Evolutionary conservation across 2,113 vertebrate genomes (phyloP), one percentile per base, ranked within the genome.

Genomic region (Oncorhynchus keta): DNA sequence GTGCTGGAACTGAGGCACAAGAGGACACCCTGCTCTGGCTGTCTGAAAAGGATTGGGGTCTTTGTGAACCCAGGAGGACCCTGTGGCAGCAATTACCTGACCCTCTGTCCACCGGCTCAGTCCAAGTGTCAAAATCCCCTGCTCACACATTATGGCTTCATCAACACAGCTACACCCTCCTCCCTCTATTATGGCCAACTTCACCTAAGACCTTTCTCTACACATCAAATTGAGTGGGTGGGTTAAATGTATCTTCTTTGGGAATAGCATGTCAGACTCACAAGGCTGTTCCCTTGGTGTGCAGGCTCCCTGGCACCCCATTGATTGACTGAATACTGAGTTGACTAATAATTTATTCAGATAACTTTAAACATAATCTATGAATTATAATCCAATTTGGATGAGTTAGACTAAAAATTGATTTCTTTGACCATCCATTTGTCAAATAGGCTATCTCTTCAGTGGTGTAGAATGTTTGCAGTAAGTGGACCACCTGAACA

Each of bases 401-500:
- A 14, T 30, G 24, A 13, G 26, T 67, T 67, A 2, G n/a, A 28
- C 26, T 13, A n/a, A 26, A 13, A 26, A 67, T 32, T 26, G 13
- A 30, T 66, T 64, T 22, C 6, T 64, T 30, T 67, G 9, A 26
- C 61, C n/a, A 64, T 64, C 8, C 61, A 64, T 67, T 26, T 62
- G n/a, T 22, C n/a, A 57, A 20, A 16, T 20, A 20, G 18, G 13
- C 55, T 57, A 20, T 57, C 39, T 45, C 51, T 55, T 5, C 5
- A n/a, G 59, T 62, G 59, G 59, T 22, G 12, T 9, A 16, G 18
- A 45, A n/a, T 68, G 72, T 59, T 9, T 30, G 20, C 18, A 78
- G 68, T 55, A 30, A 76, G 68, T n/a, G 49, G 51, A 72, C 49
- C 48, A 75, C 51, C 79, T 70, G 32, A 77, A 39, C 76, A 86